Evolutionary conservation across 2,888 invertebrate species (phyloP).

Genomic region (Apodemia hepburni): DNA sequence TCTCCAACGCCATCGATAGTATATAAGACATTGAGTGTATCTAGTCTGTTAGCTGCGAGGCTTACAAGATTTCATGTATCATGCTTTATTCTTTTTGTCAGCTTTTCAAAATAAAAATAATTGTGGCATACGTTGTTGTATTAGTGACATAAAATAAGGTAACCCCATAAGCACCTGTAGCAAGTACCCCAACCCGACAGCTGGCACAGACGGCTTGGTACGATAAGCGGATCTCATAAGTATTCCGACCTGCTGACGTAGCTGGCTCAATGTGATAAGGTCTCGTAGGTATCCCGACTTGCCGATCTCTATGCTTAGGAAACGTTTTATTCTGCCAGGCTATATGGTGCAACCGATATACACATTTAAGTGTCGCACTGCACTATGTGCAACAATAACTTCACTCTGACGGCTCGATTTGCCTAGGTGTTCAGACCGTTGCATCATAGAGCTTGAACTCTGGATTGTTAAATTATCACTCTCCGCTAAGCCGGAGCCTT

Average conservation of each 20-base stretch:
- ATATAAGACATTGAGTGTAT: no score
- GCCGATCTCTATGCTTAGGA: background rate
- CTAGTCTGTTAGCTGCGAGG: no score
- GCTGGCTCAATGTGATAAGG: background rate
- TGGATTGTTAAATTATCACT: constrained; percentile 15
- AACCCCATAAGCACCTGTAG: background rate
- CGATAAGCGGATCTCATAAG: background rate
- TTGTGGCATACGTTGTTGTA: background rate
- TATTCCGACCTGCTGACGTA: background rate
- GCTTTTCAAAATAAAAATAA: constrained; percentile 7
- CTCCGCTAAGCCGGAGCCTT: constrained; percentile 5
- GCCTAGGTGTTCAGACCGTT: constrained; percentile 6
- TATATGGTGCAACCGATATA: background rate
- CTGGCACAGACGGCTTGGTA: background rate
- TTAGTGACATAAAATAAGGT: background rate
- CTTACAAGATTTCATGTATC: no score
- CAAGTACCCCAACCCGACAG: background rate
- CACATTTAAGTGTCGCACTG: background rate
- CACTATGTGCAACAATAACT: constrained; percentile 9
- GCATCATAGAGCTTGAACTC: constrained; percentile 11
- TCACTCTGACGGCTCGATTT: constrained; percentile 12
- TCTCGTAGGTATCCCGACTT: background rate
- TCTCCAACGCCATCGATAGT: no score
- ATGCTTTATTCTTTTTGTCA: no score
- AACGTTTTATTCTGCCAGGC: background rate